Percentiles rank a stretch among this genome's conserved stretches.
phyloP scores from a whole-genome alignment of 2,797 vertebrate genomes.

The Sylvia borin region DNA sequence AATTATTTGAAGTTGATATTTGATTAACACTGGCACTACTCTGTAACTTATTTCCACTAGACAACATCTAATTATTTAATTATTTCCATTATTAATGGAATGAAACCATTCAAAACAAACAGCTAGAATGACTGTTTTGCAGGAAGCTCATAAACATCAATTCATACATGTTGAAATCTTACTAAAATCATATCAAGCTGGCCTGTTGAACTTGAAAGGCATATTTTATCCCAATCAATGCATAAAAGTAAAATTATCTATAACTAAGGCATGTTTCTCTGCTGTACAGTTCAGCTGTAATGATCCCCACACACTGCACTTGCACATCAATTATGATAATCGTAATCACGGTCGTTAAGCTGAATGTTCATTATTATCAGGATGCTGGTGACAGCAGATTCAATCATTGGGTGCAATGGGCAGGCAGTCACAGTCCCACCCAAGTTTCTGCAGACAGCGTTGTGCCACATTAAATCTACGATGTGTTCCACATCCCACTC shows the following conservation, averaged over 20 bases:
- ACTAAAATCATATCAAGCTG: slow-evolving; percentile 67
- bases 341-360: slow-evolving; percentile 87
- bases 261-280: slow-evolving; percentile 74
- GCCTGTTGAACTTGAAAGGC: slow-evolving; percentile 71
- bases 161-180: slow-evolving; percentile 43
- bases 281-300: slow-evolving; percentile 81
- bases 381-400: slow-evolving; percentile 85
- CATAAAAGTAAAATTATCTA: slow-evolving; percentile 79
- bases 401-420: slow-evolving; percentile 80
- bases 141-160: slow-evolving; percentile 47
- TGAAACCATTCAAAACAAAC: slow-evolving; percentile 71
- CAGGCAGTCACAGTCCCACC: slow-evolving; percentile 78
- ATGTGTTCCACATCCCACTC: slow-evolving; percentile 83
- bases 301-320: slow-evolving; percentile 80
- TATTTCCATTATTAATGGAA: slow-evolving; percentile 75
- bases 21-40: slow-evolving; percentile 54
- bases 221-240: slow-evolving; percentile 79
- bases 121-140: slow-evolving; percentile 43
- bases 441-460: slow-evolving; percentile 79
- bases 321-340: slow-evolving; percentile 88
- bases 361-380: slow-evolving; percentile 87
- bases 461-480: slow-evolving; percentile 83
- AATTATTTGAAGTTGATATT: slow-evolving; percentile 28
- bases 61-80: slow-evolving; percentile 70
- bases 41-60: slow-evolving; percentile 58